Evolutionary conservation across 2,888 invertebrate genomes (phyloP), one percentile per base, ranked within the genome.

Genomic region (Ormyrus labotus): DNA sequence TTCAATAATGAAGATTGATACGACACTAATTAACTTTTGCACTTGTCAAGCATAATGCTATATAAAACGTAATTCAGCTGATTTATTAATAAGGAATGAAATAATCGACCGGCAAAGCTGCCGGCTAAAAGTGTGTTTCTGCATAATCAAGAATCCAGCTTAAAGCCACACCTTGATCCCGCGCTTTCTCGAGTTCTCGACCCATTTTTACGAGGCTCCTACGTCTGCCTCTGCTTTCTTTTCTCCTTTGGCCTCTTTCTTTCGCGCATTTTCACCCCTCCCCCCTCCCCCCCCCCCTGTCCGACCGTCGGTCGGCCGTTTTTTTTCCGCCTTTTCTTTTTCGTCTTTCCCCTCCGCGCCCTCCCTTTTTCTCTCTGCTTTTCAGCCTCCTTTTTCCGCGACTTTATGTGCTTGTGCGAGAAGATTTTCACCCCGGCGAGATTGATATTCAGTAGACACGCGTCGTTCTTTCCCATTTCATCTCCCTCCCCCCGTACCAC

Each of bases 101-200:
- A 34, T 34, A 34, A 34, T 34, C 34, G 34, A 34, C 34, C 3
- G 34, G 4, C 34, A 34, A 34, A 0, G 34, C 34, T 4, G 4
- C 34, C 2, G 19, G 53, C 34, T 19, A 10, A 51, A 19, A 65
- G 10, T 10, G 10, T 13, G 34, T 68, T 47, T 68, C 57, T 57
- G 8, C 45, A 57, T 47, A 68, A 53, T 68, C 68, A 68, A 61
- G 45, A 34, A 9, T n/a, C 13, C 2, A 6, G 50, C 48, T 50
- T 19, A 34, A 50, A 53, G 61, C 60, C 53, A 61, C 61, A 71
- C 55, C 71, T 61, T 8, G 71, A 61, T n/a, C n/a, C n/a, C 34
- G 71, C 8, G 11, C 51, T 45, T 45, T 51, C 61, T 2, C 13
- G 9, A 61, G 61, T 71, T 53, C 71, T 71, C 61, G 71, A 71